A percentile compares a stretch with the other conserved stretches of the same genome.
These are phyloP conservation scores for Caenorhabditis drosophilae DNA, from an alignment of 2,888 invertebrate species.

Conservation along the genomic window DNA sequence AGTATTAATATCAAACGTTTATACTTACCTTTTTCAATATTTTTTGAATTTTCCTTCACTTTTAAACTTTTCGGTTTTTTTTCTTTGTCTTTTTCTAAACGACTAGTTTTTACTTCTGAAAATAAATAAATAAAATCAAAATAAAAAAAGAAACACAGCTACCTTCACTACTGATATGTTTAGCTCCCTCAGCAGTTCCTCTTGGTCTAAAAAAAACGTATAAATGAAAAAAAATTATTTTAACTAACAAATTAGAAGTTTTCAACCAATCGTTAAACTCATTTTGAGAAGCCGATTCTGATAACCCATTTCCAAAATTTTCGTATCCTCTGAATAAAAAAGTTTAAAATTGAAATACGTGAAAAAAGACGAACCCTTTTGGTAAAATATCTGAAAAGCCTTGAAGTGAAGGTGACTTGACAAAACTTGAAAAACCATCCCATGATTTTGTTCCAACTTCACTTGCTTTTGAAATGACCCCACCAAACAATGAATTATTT, in stretches of 20 bases:
- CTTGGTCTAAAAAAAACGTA: conserved; percentile 17
- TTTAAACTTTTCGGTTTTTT: neutral
- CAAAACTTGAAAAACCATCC: conserved; percentile 62
- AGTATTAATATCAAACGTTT: too few relatives aligned
- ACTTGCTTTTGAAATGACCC: conserved; percentile 57
- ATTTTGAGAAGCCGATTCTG: conserved; percentile 27
- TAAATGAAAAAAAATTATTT: neutral
- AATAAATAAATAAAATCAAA: too few relatives aligned
- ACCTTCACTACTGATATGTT: conserved; percentile 32
- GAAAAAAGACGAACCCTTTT: conserved; percentile 27
- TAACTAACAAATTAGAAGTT: conserved; percentile 27
- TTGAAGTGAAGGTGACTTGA: conserved; percentile 67
- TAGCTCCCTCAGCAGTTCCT: conserved; percentile 32
- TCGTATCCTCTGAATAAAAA: conserved; percentile 33
- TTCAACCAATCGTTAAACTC: conserved; percentile 39
- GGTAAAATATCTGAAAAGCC: conserved; percentile 48
- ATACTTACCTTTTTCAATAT: conserved; percentile 1
- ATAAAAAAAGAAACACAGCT: too few relatives aligned
- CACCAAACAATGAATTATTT: conserved; percentile 47
- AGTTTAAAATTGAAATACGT: too few relatives aligned
- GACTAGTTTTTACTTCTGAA: too few relatives aligned
- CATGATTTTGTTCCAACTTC: conserved; percentile 64
- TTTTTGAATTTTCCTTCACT: conserved; percentile 11
- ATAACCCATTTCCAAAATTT: conserved; percentile 18
- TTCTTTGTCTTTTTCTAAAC: too few relatives aligned